Percentiles rank a stretch among this genome's conserved stretches.
These are phyloP conservation scores for Fringilla coelebs DNA, from an alignment of 2,797 vertebrate species.

Conservation along the genomic window DNA sequence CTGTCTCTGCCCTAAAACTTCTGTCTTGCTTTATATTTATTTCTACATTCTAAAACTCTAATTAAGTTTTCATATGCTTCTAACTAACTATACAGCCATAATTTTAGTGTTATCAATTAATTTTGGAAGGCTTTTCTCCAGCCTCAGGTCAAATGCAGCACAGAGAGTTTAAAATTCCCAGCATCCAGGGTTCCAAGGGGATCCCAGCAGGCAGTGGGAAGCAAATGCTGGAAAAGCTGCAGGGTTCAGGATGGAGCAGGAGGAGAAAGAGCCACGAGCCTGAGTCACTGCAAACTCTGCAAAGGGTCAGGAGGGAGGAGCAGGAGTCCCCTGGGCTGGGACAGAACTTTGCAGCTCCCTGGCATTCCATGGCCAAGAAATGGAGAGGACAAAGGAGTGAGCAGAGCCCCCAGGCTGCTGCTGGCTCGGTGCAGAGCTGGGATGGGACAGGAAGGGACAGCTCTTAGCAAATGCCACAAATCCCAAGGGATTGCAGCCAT, in stretches of 20 bases:
- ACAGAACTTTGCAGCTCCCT: neutral
- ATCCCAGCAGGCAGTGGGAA: neutral
- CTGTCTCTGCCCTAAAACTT: neutral
- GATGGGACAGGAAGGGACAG: neutral
- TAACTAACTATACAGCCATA: neutral
- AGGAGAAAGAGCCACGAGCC: neutral
- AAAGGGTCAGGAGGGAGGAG: neutral
- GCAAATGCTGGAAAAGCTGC: neutral
- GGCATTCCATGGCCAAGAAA: fast-evolving
- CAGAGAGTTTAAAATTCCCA: neutral
- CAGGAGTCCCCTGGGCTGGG: neutral
- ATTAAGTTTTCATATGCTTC: neutral
- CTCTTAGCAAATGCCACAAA: neutral
- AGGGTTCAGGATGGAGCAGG: neutral
- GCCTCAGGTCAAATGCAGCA: neutral
- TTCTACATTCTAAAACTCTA: neutral
- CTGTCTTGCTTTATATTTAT: neutral
- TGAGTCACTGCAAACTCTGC: neutral
- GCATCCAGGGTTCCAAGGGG: neutral
- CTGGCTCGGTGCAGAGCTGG: neutral
- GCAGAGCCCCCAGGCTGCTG: neutral
- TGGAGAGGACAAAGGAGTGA: neutral
- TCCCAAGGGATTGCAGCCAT: neutral
- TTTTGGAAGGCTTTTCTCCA: neutral
- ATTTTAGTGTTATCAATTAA: neutral